A percentile compares a stretch with the other conserved stretches of the same genome.
These are phyloP conservation scores for Pteropus alecto DNA, from an alignment of 2,113 vertebrate genomes.

Conservation along the genomic window DNA sequence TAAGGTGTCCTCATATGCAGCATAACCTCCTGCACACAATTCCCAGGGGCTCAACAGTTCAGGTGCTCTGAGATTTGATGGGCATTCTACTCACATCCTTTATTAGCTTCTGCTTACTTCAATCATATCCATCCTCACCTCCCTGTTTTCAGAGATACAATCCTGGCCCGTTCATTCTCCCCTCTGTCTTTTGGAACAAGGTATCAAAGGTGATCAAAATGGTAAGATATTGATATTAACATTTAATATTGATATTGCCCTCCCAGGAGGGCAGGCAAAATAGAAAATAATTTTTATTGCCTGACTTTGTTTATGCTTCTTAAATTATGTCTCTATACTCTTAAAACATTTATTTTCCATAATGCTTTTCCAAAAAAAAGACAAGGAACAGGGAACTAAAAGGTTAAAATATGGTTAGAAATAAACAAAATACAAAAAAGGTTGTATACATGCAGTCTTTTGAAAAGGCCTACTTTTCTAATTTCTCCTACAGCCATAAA, in stretches of 20 bases:
- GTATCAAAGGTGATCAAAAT: not conserved
- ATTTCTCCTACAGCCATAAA: not conserved
- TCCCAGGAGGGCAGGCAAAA: not conserved
- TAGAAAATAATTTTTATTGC: not conserved
- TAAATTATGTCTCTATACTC: not conserved
- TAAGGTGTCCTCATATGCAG: not conserved
- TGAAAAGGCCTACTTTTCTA: not conserved
- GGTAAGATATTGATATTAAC: not conserved
- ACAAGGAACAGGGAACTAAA: not conserved
- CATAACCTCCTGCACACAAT: not conserved
- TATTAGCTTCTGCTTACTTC: not conserved
- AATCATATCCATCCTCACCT: not conserved
- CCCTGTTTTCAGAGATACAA: not conserved
- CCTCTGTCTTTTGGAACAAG: not conserved
- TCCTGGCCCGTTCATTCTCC: not conserved
- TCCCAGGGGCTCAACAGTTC: not conserved
- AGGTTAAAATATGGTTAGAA: conserved; percentile 28
- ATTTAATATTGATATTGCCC: not conserved
- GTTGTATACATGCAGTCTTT: not conserved
- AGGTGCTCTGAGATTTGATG: not conserved
- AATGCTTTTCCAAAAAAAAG: not conserved
- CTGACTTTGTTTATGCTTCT: not conserved
- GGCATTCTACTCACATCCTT: not conserved
- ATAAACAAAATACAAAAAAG: conserved; percentile 1
- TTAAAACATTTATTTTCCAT: not conserved